Conservation (phyloP, 2,797 vertebrate genomes). For the Urocyon cinereoargenteus region DNA sequence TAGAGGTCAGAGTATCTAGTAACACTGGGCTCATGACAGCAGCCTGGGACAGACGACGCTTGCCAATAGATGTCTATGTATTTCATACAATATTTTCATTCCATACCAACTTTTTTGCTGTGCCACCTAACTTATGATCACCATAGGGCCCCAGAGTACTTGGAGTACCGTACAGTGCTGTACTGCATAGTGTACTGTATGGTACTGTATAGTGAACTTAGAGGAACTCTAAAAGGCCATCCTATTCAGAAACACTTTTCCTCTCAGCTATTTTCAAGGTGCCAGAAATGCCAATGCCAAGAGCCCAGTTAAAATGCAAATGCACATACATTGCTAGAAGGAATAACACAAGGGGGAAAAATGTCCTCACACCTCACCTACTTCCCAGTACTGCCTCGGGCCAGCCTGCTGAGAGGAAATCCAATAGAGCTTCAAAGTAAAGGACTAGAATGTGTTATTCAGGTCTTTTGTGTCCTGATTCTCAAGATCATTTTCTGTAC, state of each 20-base stretch:
- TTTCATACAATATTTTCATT: background rate
- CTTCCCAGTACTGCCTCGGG: slow-evolving; percentile 49
- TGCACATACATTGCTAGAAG: background rate
- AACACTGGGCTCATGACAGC: too few relatives aligned
- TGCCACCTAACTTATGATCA: background rate
- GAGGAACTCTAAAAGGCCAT: background rate
- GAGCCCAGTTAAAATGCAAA: slow-evolving; percentile 72
- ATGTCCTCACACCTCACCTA: background rate
- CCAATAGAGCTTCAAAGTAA: background rate
- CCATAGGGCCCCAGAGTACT: background rate
- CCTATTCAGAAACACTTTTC: background rate
- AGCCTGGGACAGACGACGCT: background rate
- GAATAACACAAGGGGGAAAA: background rate
- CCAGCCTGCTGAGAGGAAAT: slow-evolving; percentile 48
- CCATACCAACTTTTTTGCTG: background rate
- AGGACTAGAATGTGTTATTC: background rate
- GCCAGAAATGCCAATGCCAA: slow-evolving; percentile 23
- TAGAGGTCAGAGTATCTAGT: background rate
- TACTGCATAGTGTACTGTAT: too few relatives aligned
- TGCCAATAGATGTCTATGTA: background rate
- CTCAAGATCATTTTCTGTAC: slow-evolving; percentile 34
- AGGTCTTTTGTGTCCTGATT: background rate
- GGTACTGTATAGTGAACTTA: background rate
- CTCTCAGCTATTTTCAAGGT: background rate
- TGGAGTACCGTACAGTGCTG: background rate